Conservation (phyloP, 2,888 invertebrate genomes). For the Caenorhabditis panamensis region DNA sequence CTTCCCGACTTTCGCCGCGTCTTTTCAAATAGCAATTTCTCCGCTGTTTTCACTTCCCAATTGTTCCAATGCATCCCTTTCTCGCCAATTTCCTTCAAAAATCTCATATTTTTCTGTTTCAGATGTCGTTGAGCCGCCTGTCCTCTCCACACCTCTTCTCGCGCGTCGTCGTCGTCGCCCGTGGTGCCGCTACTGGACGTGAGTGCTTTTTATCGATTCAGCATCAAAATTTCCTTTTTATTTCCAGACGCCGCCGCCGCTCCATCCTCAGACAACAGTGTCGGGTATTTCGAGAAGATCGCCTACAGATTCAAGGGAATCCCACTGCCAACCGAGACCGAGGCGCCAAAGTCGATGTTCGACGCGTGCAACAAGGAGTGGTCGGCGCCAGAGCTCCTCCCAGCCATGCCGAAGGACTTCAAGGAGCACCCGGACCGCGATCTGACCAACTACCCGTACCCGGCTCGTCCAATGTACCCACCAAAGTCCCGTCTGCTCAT, state of each 20-base stretch:
- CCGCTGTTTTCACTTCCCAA: too few relatives aligned
- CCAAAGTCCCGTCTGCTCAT: slow-evolving; percentile 90
- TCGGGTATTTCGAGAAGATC: slow-evolving; percentile 55
- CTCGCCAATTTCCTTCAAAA: background rate
- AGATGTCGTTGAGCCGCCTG: slow-evolving; percentile 61
- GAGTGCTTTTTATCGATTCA: background rate
- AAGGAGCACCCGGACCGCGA: slow-evolving; percentile 86
- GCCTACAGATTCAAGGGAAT: slow-evolving; percentile 68
- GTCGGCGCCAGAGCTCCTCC: slow-evolving; percentile 76
- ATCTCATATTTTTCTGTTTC: slow-evolving; percentile 10
- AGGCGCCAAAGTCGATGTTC: slow-evolving; percentile 77
- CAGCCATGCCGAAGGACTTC: slow-evolving; percentile 80
- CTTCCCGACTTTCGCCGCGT: background rate
- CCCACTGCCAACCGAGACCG: slow-evolving; percentile 73
- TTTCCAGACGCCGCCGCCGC: slow-evolving; percentile 41
- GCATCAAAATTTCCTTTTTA: background rate
- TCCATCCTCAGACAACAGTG: slow-evolving; percentile 19
- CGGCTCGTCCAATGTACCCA: slow-evolving; percentile 86
- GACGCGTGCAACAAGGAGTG: slow-evolving; percentile 79
- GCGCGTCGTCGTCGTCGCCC: slow-evolving; percentile 31
- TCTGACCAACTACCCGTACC: slow-evolving; percentile 87
- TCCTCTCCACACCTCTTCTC: slow-evolving; percentile 35
- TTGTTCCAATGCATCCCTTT: background rate
- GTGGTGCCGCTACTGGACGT: slow-evolving; percentile 45
- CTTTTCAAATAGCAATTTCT: too few relatives aligned